Conservation (phyloP, 2,113 vertebrate genomes). For the Cephalopterus ornatus region DNA sequence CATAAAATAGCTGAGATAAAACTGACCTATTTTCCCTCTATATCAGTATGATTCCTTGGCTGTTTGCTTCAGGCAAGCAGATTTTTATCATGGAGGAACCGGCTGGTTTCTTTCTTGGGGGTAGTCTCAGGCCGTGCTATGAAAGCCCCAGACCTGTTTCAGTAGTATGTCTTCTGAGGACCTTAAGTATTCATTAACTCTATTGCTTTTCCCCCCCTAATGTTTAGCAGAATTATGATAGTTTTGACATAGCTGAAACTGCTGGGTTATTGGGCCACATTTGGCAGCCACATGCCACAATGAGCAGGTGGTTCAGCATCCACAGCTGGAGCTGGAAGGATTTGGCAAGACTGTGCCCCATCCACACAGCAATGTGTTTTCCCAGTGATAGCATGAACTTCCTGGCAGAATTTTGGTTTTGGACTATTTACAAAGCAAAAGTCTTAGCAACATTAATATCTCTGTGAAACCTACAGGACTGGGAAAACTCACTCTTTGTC, state of each 20-base stretch:
- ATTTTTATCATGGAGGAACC: not conserved
- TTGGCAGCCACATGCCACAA: not conserved
- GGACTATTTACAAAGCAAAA: constrained; percentile 2
- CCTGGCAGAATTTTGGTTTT: not conserved
- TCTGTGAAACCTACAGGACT: not conserved
- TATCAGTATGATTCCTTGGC: not conserved
- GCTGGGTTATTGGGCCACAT: not conserved
- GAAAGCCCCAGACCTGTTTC: not conserved
- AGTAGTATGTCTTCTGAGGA: not conserved
- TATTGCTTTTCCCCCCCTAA: not conserved
- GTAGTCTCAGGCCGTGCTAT: not conserved
- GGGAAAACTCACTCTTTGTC: not conserved
- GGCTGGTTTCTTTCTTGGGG: not conserved
- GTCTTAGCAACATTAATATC: not conserved
- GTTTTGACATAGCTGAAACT: not conserved
- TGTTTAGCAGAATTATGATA: not conserved
- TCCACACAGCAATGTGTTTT: constrained; percentile 14
- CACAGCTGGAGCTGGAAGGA: not conserved
- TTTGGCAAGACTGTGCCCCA: not conserved
- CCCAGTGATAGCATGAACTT: not conserved
- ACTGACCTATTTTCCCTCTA: not conserved
- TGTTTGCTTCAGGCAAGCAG: not conserved
- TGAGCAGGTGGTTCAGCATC: not conserved
- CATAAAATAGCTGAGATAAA: not conserved
- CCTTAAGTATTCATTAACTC: not conserved